Conservation (phyloP, 2,888 invertebrate species). For the Pseudanteris insignis region DNA sequence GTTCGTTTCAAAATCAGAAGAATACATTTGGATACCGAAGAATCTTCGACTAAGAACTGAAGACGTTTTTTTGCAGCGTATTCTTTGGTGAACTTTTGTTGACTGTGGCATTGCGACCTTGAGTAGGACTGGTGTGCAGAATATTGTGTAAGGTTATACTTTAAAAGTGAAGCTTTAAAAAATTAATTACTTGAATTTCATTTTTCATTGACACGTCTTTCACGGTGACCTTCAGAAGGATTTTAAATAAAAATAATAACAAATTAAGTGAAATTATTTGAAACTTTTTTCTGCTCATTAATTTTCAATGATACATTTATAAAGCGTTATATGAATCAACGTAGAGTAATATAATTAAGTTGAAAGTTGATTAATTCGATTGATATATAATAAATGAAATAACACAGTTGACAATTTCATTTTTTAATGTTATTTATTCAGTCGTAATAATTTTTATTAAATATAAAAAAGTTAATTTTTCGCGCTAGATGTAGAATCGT, state of each 20-base stretch:
- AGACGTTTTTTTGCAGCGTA: conserved; percentile 15
- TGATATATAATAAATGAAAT: too few relatives aligned
- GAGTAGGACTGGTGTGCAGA: conserved; percentile 30
- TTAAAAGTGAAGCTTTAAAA: conserved; percentile 22
- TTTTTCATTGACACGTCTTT: conserved; percentile 9
- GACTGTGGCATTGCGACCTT: conserved; percentile 32
- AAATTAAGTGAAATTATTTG: too few relatives aligned
- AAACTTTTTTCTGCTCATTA: too few relatives aligned
- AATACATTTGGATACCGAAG: conserved; percentile 8
- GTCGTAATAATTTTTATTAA: too few relatives aligned
- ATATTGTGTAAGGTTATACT: conserved; percentile 28
- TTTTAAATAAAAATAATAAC: conserved; percentile 11
- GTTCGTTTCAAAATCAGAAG: background rate
- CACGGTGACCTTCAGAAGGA: conserved; percentile 5
- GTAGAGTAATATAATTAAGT: too few relatives aligned
- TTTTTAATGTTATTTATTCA: too few relatives aligned
- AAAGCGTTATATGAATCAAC: too few relatives aligned
- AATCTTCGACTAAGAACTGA: conserved; percentile 2
- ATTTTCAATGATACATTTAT: too few relatives aligned
- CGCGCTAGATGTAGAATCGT: too few relatives aligned
- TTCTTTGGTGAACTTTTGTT: conserved; percentile 29
- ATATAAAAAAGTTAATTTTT: too few relatives aligned
- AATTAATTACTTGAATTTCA: conserved; percentile 24
- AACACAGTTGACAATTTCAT: too few relatives aligned
- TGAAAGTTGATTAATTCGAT: too few relatives aligned